phyloP scores from a whole-genome alignment of 2,113 vertebrate genomes.

The Sprattus sprattus region DNA sequence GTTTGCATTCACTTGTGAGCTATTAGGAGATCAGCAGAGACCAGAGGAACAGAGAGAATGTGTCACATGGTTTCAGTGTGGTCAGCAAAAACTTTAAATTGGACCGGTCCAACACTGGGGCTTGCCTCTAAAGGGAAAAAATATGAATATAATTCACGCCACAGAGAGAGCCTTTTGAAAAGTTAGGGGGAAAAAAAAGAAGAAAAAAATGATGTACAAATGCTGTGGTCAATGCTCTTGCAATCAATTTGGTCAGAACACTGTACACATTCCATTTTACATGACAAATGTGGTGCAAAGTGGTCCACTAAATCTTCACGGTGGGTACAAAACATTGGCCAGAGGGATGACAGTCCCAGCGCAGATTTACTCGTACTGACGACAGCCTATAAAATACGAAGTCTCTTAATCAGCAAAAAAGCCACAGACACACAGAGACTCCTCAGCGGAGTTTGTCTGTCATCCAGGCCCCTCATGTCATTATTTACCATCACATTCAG shows the following conservation, averaged over 20 bases:
- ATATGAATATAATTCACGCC: not conserved
- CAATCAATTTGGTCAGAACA: constrained; percentile 40
- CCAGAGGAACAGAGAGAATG: constrained; percentile 7
- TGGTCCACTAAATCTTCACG: constrained; percentile 59
- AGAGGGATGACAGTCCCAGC: constrained; percentile 43
- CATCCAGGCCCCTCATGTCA: constrained; percentile 28
- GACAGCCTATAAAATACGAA: constrained; percentile 60
- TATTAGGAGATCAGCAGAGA: not conserved
- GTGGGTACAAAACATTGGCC: constrained; percentile 53
- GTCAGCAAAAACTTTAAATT: constrained; percentile 12
- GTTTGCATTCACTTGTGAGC: constrained; percentile 1
- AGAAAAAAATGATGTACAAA: constrained; percentile 31
- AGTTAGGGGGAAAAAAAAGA: not conserved
- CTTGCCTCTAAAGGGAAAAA: not conserved
- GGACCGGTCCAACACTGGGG: not conserved
- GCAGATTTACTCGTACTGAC: constrained; percentile 60
- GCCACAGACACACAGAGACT: constrained; percentile 10
- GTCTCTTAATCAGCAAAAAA: constrained; percentile 65
- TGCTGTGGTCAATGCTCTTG: constrained; percentile 36
- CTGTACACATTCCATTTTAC: constrained; percentile 50
- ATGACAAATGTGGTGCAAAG: constrained; percentile 61
- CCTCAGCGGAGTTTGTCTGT: constrained; percentile 36
- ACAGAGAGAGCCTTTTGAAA: not conserved
- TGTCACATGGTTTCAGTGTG: not conserved
- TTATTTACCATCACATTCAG: constrained; percentile 36